phyloP scores from a whole-genome alignment of 2,888 invertebrate genomes.

The Seira sanloemensis region DNA sequence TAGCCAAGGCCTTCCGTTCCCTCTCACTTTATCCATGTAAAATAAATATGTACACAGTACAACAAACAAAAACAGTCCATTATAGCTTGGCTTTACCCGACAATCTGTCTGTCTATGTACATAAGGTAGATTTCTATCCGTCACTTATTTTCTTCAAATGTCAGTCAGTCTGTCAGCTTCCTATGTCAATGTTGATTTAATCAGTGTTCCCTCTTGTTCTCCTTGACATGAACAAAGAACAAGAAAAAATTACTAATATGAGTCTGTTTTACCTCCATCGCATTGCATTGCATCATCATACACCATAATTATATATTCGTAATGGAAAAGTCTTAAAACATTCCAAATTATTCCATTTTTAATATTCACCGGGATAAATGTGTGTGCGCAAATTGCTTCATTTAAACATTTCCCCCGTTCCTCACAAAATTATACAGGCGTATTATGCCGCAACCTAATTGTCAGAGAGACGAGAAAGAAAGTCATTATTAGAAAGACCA shows the following conservation, averaged over 20 bases:
- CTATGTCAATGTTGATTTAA: slow-evolving; percentile 69
- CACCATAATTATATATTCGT: too few relatives aligned
- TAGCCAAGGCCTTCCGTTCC: slow-evolving; percentile 44
- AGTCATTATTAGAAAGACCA: too few relatives aligned
- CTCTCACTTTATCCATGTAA: slow-evolving; percentile 48
- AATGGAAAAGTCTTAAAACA: too few relatives aligned
- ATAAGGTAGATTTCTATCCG: slow-evolving; percentile 13
- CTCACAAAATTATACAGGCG: too few relatives aligned
- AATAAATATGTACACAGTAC: slow-evolving; percentile 34
- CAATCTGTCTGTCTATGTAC: not conserved
- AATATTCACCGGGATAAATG: too few relatives aligned
- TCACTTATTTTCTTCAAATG: slow-evolving; percentile 51
- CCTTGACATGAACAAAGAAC: slow-evolving; percentile 34
- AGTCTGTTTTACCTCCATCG: not conserved
- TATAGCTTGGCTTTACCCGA: not conserved
- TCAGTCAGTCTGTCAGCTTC: slow-evolving; percentile 66
- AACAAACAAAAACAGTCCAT: too few relatives aligned
- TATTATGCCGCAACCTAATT: too few relatives aligned
- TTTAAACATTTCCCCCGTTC: too few relatives aligned
- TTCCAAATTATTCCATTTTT: too few relatives aligned
- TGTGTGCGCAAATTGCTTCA: too few relatives aligned
- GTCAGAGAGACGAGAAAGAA: too few relatives aligned
- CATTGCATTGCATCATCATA: too few relatives aligned
- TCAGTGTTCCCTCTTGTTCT: slow-evolving; percentile 64
- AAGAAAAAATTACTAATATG: not conserved